phyloP scores from a whole-genome alignment of 64 coral and sea anemone species.

The Montipora capricornis region DNA sequence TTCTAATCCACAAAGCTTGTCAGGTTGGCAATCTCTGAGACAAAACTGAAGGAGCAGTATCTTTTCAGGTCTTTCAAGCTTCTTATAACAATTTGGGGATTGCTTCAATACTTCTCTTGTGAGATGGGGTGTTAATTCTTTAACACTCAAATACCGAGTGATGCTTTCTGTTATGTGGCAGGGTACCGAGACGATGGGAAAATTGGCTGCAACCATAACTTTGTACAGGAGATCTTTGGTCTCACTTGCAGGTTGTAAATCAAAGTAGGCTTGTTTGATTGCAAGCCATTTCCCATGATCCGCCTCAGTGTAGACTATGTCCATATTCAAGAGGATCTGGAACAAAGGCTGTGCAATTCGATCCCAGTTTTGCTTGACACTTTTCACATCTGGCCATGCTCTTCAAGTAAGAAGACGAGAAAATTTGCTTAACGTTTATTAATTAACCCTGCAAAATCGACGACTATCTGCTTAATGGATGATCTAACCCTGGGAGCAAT shows the following conservation, averaged over 20 bases:
- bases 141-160: background rate
- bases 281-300: slow-evolving; percentile 59
- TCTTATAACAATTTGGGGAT: slow-evolving; percentile 2
- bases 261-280: slow-evolving; percentile 38
- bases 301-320: slow-evolving; percentile 58
- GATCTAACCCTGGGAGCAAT: too few species aligned
- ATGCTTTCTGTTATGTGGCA: slow-evolving; percentile 52
- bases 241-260: slow-evolving; percentile 18
- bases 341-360: slow-evolving; percentile 47
- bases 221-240: slow-evolving; percentile 3
- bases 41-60: slow-evolving; percentile 58
- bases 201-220: slow-evolving; percentile 29
- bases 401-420: background rate
- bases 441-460: too few species aligned
- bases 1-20: slow-evolving; percentile 39
- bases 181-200: slow-evolving; percentile 66
- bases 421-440: too few species aligned
- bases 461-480: too few species aligned
- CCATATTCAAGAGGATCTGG: background rate
- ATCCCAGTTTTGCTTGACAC: slow-evolving; percentile 75
- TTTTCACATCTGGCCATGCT: slow-evolving; percentile 68
- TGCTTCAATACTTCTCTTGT: slow-evolving; percentile 27
- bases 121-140: slow-evolving; percentile 9
- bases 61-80: slow-evolving; percentile 31
- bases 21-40: slow-evolving; percentile 38